These are phyloP conservation scores for Podarcis muralis DNA, from an alignment of 2,113 vertebrate genomes.

Conservation along the genomic window DNA sequence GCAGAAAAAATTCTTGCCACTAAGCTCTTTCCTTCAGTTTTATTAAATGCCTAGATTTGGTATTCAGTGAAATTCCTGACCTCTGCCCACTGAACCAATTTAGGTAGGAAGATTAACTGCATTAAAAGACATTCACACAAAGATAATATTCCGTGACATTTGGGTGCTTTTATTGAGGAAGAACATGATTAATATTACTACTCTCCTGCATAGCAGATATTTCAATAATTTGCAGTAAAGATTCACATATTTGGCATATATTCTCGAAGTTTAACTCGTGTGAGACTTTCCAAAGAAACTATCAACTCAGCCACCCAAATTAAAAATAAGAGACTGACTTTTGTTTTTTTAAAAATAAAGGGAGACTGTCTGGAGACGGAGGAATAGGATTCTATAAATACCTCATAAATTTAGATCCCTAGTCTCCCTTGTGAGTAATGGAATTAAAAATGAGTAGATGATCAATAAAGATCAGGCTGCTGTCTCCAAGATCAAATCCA, in stretches of 20 bases:
- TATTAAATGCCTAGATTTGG: slow-evolving; percentile 46
- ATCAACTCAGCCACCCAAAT: slow-evolving; percentile 25
- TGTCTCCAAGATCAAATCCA: slow-evolving; percentile 44
- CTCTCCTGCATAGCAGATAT: slow-evolving; percentile 11
- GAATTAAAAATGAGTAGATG: slow-evolving; percentile 36
- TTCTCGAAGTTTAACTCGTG: slow-evolving; percentile 40
- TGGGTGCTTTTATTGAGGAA: slow-evolving; percentile 25
- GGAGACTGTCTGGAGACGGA: slow-evolving; percentile 9
- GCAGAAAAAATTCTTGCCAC: slow-evolving; percentile 39
- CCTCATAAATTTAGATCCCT: slow-evolving; percentile 26
- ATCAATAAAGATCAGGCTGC: slow-evolving; percentile 49
- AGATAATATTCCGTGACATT: slow-evolving; percentile 53
- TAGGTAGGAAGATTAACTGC: slow-evolving; percentile 24
- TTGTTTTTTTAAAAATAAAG: slow-evolving; percentile 14
- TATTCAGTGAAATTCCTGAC: slow-evolving; percentile 52
- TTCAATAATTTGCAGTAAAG: slow-evolving; percentile 27
- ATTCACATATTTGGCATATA: slow-evolving; percentile 33
- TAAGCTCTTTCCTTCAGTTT: slow-evolving; percentile 15
- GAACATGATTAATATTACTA: slow-evolving; percentile 30
- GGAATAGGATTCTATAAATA: slow-evolving; percentile 22
- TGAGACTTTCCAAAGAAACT: slow-evolving; percentile 41
- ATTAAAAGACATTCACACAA: not conserved
- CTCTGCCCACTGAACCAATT: slow-evolving; percentile 56
- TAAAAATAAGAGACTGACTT: slow-evolving; percentile 13
- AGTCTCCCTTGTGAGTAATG: slow-evolving; percentile 15